Evolutionary conservation across 2,888 invertebrate species (phyloP), one percentile per base, ranked within the genome.

Genomic region (Lepidocyrtinus sp.): DNA sequence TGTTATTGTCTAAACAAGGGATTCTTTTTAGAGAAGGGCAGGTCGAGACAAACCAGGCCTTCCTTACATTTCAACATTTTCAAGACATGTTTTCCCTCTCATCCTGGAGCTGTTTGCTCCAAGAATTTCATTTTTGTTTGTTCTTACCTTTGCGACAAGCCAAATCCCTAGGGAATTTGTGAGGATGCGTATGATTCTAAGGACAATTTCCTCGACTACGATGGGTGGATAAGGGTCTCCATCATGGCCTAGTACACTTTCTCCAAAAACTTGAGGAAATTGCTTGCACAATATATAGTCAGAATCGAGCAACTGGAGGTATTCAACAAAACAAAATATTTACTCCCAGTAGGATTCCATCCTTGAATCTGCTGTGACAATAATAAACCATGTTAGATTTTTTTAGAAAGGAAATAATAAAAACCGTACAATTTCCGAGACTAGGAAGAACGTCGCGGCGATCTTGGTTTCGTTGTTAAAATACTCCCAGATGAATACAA

Each of bases 391-490:
- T 59, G 59, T 59, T 59, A 36, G 36, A 36, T 36, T 36, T 36
- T 5, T 7, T 36, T 21, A n/a, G 22, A 21, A 59, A 7, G 59
- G 36, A 36, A 15, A 55, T 55, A n/a, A 55, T 2, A 55, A 55
- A 55, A 15, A 5, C 36, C 67, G 19, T 75, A 77, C 77, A 65
- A 77, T 71, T 77, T 77, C 77, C 1, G 77, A 77, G 7, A 65
- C 64, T 7, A 77, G 77, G 27, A 77, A 77, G 25, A 77, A 77
- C 15, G 62, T 61, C 0, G 72, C 77, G 1, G 77, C 77, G 3
- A 67, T 46, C 46, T 72, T 77, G 27, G 71, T 77, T 46, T 77
- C 77, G 36, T 72, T 77, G 12, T 61, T 67, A 21, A 77, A 77
- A 17, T 77, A 72, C 21, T 77, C 77, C 77, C 77, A 77, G 19